Percentiles rank a stretch among this genome's conserved stretches.
phyloP scores from a whole-genome alignment of 1,140 invertebrate genomes.

The Heterodera carotae region DNA sequence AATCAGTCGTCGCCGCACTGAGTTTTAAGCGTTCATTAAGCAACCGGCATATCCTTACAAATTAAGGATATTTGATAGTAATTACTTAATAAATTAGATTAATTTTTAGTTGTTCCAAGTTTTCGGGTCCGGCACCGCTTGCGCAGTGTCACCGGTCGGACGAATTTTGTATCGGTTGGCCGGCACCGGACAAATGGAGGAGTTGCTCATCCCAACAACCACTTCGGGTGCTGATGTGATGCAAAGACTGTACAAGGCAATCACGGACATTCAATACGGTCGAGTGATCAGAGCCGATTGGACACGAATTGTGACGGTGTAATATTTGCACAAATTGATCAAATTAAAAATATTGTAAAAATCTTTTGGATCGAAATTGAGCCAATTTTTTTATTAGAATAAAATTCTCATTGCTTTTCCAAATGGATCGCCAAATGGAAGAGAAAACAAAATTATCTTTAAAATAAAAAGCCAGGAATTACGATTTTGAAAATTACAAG shows the following conservation, averaged over 20 bases:
- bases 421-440: too few relatives aligned
- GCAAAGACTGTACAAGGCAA: slow-evolving; percentile 64
- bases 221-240: slow-evolving; percentile 53
- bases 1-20: too few relatives aligned
- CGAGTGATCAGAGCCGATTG: slow-evolving; percentile 55
- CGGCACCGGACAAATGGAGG: slow-evolving; percentile 50
- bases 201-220: slow-evolving; percentile 63
- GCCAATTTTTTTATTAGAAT: too few relatives aligned
- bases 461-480: too few relatives aligned
- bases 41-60: too few relatives aligned
- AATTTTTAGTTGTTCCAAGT: slow-evolving; percentile 57
- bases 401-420: too few relatives aligned
- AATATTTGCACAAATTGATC: slow-evolving; percentile 28
- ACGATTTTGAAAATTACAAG: too few relatives aligned
- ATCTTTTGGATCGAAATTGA: too few relatives aligned
- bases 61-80: too few relatives aligned
- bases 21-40: too few relatives aligned
- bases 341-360: too few relatives aligned
- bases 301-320: slow-evolving; percentile 45
- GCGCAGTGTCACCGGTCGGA: slow-evolving; percentile 64
- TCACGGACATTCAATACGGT: slow-evolving; percentile 64
- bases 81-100: neutral
- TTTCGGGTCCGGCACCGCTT: slow-evolving; percentile 64
- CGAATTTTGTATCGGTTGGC: slow-evolving; percentile 59
- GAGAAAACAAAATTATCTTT: too few relatives aligned